Evolutionary conservation across 2,888 invertebrate species (phyloP).

Genomic region (Agonum fuliginosum): DNA sequence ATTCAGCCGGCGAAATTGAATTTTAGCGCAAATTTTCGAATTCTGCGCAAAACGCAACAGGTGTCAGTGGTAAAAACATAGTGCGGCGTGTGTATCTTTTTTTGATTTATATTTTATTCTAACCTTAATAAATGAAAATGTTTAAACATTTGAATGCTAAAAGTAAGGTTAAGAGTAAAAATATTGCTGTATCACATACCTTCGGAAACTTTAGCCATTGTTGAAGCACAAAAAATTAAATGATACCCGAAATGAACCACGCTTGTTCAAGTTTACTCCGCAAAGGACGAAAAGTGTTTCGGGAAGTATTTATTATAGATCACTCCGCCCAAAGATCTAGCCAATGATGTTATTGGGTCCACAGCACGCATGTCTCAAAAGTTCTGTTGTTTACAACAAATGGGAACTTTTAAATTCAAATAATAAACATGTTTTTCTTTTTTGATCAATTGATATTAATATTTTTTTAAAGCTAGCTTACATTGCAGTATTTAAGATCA

Average conservation of each 20-base stretch:
- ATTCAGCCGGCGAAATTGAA: not conserved
- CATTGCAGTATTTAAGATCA: constrained; percentile 14
- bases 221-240: constrained; percentile 30
- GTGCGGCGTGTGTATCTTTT: not conserved
- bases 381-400: constrained; percentile 41
- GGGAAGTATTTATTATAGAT: constrained; percentile 45
- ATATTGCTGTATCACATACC: constrained; percentile 47
- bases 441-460: not conserved
- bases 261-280: constrained; percentile 25
- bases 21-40: not conserved
- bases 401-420: constrained; percentile 4
- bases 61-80: not conserved
- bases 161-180: not conserved
- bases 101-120: not conserved
- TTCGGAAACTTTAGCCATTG: constrained; percentile 58
- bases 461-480: not conserved
- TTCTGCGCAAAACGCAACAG: constrained; percentile 8
- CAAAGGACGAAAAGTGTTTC: constrained; percentile 25
- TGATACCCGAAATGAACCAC: constrained; percentile 48
- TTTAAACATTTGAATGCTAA: not conserved
- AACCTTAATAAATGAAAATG: not conserved
- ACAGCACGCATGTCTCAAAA: constrained; percentile 44
- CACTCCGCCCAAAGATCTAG: constrained; percentile 35
- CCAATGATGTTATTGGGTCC: constrained; percentile 30
- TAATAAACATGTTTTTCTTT: constrained; percentile 29